These are phyloP conservation scores for Stictonetta naevosa DNA, from an alignment of 2,113 vertebrate genomes.

Conservation along the genomic window DNA sequence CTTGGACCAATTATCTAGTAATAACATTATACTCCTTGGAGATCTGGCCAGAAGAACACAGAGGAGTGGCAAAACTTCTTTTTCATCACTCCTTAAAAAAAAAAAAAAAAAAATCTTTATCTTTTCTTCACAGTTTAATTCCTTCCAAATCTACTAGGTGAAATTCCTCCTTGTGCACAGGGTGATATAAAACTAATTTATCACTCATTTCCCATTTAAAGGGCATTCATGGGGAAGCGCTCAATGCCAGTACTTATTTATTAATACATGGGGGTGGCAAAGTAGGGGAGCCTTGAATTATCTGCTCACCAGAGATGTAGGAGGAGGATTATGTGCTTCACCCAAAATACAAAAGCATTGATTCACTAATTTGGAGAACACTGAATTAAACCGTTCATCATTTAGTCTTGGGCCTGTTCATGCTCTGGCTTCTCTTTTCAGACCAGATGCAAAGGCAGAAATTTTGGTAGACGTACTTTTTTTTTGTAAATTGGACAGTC, in stretches of 20 bases:
- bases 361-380: background rate
- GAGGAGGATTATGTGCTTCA: background rate
- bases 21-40: conserved; percentile 35
- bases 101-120: background rate
- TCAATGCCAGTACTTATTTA: background rate
- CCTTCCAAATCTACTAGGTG: background rate
- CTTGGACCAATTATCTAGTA: conserved; percentile 46
- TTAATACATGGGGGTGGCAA: background rate
- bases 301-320: background rate
- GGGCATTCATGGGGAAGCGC: background rate
- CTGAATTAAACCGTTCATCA: background rate
- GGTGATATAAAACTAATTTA: background rate
- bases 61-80: conserved; percentile 4
- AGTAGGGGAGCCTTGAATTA: background rate
- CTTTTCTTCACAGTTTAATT: background rate
- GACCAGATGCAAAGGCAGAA: background rate
- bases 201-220: background rate
- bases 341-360: background rate
- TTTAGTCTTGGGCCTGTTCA: background rate
- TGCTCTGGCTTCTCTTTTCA: background rate
- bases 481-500: background rate
- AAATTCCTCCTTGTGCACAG: background rate
- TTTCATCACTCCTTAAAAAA: background rate
- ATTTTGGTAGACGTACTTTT: background rate
- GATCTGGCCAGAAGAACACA: background rate